A percentile compares a stretch with the other conserved stretches of the same genome.
Evolutionary conservation across 2,888 invertebrate species (phyloP).

Genomic region (Idaea dimidiata): DNA sequence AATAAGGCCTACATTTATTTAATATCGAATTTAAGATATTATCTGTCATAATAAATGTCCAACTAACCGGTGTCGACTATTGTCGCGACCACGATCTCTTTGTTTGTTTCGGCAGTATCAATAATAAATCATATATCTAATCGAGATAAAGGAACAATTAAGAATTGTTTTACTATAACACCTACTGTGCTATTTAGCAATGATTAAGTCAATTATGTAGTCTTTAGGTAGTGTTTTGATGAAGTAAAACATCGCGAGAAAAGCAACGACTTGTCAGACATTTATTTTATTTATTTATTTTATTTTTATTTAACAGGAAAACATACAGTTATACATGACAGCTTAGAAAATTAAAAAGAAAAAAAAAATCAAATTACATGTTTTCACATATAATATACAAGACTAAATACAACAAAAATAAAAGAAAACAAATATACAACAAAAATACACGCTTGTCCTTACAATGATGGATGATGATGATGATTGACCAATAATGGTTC

Average conservation of each 20-base stretch:
- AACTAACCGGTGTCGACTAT: not conserved
- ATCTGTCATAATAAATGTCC: slow-evolving; percentile 23
- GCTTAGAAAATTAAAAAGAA: too few relatives aligned
- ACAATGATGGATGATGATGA: too few relatives aligned
- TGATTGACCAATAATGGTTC: too few relatives aligned
- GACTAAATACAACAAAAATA: too few relatives aligned
- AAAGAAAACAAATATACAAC: too few relatives aligned
- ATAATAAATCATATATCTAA: slow-evolving; percentile 24
- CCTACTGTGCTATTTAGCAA: not conserved
- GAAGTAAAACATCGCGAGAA: not conserved
- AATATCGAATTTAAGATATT: slow-evolving; percentile 11
- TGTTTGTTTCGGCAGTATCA: slow-evolving; percentile 16
- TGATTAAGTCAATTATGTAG: not conserved
- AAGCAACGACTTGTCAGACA: too few relatives aligned
- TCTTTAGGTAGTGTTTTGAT: not conserved
- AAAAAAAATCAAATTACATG: too few relatives aligned
- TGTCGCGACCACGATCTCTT: slow-evolving; percentile 15
- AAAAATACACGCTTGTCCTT: too few relatives aligned
- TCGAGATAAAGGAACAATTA: slow-evolving; percentile 35
- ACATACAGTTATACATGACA: too few relatives aligned
- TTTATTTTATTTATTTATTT: too few relatives aligned
- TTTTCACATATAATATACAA: too few relatives aligned
- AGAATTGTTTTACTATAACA: slow-evolving; percentile 19
- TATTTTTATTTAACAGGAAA: too few relatives aligned
- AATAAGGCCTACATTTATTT: not conserved